Conservation (phyloP, 2,888 invertebrate genomes). For the Saturnia pavonia region DNA sequence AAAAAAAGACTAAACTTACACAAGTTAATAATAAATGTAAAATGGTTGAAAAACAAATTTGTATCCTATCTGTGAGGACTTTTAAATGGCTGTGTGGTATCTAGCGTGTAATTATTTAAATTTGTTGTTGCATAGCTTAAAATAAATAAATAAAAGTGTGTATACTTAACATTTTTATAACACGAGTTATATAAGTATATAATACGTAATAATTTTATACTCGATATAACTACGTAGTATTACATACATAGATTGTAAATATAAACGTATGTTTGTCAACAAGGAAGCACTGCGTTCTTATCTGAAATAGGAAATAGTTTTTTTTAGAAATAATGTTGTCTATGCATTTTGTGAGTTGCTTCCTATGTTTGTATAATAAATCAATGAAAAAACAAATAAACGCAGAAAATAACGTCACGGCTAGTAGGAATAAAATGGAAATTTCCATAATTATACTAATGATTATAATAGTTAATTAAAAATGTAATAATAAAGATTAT, state of each 20-base stretch:
- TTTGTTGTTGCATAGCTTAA: no score
- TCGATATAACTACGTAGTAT: not conserved
- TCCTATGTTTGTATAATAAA: not conserved
- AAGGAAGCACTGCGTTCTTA: not conserved
- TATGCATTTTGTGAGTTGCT: not conserved
- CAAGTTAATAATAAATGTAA: no score
- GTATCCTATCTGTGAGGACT: no score
- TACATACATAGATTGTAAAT: no score
- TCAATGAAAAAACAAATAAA: constrained; percentile 1
- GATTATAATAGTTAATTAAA: not conserved
- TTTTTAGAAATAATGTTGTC: not conserved
- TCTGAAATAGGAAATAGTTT: constrained; percentile 6
- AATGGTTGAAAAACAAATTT: no score
- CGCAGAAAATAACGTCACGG: not conserved
- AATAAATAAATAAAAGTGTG: no score
- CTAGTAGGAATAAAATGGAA: not conserved
- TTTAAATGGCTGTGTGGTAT: no score
- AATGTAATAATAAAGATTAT: no score
- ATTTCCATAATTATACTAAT: not conserved
- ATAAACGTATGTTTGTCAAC: not conserved
- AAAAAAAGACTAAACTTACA: no score
- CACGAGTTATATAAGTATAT: no score
- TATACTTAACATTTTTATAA: no score
- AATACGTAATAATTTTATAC: not conserved
- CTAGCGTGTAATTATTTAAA: no score